Evolutionary conservation across 2,113 vertebrate genomes (phyloP), one percentile per base, ranked within the genome.

Genomic region (Pangasianodon hypophthalmus): DNA sequence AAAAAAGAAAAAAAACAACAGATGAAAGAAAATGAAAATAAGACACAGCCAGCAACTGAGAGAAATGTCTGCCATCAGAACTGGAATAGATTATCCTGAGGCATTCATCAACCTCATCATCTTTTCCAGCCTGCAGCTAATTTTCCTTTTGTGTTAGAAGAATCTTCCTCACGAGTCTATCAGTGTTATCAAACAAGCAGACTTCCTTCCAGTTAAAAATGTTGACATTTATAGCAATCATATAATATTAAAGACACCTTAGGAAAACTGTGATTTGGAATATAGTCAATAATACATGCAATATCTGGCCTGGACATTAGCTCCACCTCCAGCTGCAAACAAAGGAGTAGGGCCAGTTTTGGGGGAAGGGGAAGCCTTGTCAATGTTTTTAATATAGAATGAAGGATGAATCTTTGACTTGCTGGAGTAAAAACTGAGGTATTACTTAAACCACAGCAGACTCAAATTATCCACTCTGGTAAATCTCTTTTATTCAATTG

Each of bases 1-100:
- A 44, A 56, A 56, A 91, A n/a, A 73, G 18, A 37, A 14, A 93
- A 4, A 64, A 50, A 46, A n/a, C 26, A 75, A 62, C 13, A 79
- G 32, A 89, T n/a, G 62, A 62, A 82, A 71, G n/a, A 19, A 67
- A 88, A 87, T n/a, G 21, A 90, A 64, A 85, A 79, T 56, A 62
- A 82, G 69, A 86, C 16, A 86, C 16, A 90, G 75, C 21, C 89
- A 88, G 87, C 77, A 85, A 91, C 77, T 88, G n/a, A 91, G 88
- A 92, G 93, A 93, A 91, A 93, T 87, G 90, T 91, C 87, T 87
- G 73, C 87, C 75, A 88, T 92, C 88, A 92, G 60, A 89, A 85
- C 84, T 92, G 92, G 92, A 91, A 90, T 89, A 90, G 62, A 88
- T 89, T 91, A 91, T 91, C 87, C 85, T 13, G 87, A 88, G 52